Percentiles rank a stretch among this genome's conserved stretches.
These are phyloP conservation scores for Patagioenas fasciata DNA, from an alignment of 2,113 vertebrate genomes.

Conservation along the genomic window DNA sequence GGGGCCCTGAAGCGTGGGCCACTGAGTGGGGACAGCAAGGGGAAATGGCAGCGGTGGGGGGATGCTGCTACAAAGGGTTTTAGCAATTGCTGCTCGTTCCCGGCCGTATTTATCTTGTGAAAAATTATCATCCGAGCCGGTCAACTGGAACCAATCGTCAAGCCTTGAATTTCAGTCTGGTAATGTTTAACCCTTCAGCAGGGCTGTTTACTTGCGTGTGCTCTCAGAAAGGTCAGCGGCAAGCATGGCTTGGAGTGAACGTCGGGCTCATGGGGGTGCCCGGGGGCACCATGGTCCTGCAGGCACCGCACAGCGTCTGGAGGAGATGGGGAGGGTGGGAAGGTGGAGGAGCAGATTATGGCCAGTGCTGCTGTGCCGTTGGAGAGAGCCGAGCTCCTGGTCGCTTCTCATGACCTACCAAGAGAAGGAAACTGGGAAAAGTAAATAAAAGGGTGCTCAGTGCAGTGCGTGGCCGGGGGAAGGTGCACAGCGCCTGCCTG, in stretches of 20 bases:
- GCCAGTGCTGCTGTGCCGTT: fast-evolving
- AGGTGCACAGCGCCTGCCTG: fast-evolving
- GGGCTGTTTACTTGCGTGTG: background rate
- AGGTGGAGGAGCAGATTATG: fast-evolving
- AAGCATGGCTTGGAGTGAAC: fast-evolving
- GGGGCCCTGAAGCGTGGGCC: background rate
- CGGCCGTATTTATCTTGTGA: slow-evolving; percentile 43
- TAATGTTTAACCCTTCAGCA: slow-evolving; percentile 68
- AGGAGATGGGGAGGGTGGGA: background rate
- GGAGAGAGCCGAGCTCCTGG: background rate
- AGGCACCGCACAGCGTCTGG: fast-evolving
- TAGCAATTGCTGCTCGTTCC: background rate
- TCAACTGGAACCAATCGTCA: slow-evolving; percentile 63
- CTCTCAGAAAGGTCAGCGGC: background rate
- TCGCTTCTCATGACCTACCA: background rate
- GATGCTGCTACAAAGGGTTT: background rate
- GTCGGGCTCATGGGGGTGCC: fast-evolving
- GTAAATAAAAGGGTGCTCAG: background rate
- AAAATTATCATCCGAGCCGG: slow-evolving; percentile 49
- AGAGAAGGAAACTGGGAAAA: background rate
- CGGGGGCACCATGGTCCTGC: background rate
- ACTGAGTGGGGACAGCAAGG: background rate
- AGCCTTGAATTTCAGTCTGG: slow-evolving; percentile 59
- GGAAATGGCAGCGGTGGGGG: background rate
- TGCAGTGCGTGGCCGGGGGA: fast-evolving